Conservation (phyloP, 2,113 vertebrate genomes). For the Indicator indicator region DNA sequence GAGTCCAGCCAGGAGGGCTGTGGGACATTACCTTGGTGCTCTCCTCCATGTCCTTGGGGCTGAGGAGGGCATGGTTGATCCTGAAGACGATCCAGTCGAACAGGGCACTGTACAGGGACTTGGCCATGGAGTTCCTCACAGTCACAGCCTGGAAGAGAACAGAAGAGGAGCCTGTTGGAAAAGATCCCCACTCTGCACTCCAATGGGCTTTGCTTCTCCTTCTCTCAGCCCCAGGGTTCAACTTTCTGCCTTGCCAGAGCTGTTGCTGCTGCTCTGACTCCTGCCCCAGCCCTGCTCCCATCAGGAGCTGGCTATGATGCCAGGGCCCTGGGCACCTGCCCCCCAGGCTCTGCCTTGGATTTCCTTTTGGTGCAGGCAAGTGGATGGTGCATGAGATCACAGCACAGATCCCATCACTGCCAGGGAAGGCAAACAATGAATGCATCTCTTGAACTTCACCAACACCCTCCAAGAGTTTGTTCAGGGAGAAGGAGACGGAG, state of each 20-base stretch:
- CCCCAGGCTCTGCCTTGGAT: neutral
- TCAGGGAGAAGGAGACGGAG: no score
- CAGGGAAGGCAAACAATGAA: fast-evolving
- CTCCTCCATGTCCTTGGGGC: constrained; percentile 91
- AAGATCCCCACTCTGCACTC: neutral
- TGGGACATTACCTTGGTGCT: constrained; percentile 82
- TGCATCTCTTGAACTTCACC: no score
- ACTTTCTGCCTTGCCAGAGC: neutral
- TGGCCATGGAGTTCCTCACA: constrained; percentile 96
- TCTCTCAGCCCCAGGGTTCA: fast-evolving
- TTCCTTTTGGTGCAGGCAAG: neutral
- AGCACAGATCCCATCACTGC: neutral
- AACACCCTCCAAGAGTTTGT: no score
- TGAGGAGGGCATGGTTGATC: constrained; percentile 97
- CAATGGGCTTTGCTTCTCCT: neutral
- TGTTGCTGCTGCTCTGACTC: neutral
- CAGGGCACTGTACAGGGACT: constrained; percentile 94
- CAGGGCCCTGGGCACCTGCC: neutral
- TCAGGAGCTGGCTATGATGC: fast-evolving
- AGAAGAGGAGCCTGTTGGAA: neutral
- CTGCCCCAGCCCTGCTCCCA: fast-evolving
- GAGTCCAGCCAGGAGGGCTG: neutral
- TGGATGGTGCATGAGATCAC: fast-evolving
- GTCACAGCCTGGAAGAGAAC: constrained; percentile 85
- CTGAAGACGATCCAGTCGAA: constrained; percentile 99